Conservation (phyloP, 2,888 invertebrate genomes). For the Drosophila hamatofila region DNA sequence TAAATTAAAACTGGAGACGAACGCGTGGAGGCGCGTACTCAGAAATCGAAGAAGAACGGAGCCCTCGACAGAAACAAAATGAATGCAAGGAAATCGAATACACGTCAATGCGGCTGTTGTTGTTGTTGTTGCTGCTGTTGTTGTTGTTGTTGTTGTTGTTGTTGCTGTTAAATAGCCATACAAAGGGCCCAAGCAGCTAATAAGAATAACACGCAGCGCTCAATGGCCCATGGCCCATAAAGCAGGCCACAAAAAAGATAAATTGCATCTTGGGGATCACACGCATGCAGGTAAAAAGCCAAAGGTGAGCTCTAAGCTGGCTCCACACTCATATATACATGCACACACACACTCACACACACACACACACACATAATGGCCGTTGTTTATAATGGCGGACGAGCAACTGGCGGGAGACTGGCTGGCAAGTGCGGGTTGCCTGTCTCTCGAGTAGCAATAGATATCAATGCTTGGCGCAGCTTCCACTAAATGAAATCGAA, state of each 20-base stretch:
- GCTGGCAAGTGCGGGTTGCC: slow-evolving; percentile 32
- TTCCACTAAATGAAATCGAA: slow-evolving; percentile 17
- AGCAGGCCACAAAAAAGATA: slow-evolving; percentile 83
- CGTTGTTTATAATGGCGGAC: slow-evolving; percentile 23
- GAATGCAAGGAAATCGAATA: slow-evolving; percentile 67
- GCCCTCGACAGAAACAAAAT: slow-evolving; percentile 46
- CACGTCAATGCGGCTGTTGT: slow-evolving; percentile 32
- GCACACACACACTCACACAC: slow-evolving; percentile 31
- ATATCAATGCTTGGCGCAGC: background rate
- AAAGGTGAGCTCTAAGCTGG: slow-evolving; percentile 8
- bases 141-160: slow-evolving; percentile 32
- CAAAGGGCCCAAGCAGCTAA: slow-evolving; percentile 63
- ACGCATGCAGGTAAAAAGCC: slow-evolving; percentile 41
- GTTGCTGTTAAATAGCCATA: slow-evolving; percentile 39
- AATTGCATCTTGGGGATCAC: slow-evolving; percentile 81
- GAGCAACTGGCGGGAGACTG: background rate
- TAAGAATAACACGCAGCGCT: slow-evolving; percentile 75
- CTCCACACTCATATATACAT: slow-evolving; percentile 6
- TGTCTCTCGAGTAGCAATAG: slow-evolving; percentile 35
- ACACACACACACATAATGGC: slow-evolving; percentile 59
- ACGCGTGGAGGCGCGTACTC: slow-evolving; percentile 49
- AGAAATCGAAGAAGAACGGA: slow-evolving; percentile 34
- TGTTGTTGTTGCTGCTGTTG: slow-evolving; percentile 33
- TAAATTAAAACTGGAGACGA: slow-evolving; percentile 71
- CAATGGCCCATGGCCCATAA: slow-evolving; percentile 80